Evolutionary conservation across 1,140 invertebrate genomes (phyloP), one percentile per base, ranked within the genome.

Genomic region (Camponotus floridanus): DNA sequence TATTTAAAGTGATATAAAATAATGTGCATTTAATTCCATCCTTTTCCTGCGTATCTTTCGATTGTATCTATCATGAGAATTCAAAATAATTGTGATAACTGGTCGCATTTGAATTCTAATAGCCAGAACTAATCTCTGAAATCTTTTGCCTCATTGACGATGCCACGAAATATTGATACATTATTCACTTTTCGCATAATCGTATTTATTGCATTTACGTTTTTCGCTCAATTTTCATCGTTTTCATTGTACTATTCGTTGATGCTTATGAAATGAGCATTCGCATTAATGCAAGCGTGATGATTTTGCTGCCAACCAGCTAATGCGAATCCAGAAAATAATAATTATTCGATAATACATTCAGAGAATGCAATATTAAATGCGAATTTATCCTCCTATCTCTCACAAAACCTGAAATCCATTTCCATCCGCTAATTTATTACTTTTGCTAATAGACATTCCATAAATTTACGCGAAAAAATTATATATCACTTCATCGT

Each of bases 271-370:
- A 78, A 6, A 81, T 68, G 79, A 78, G 11, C 61, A 61, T 33
- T 71, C 74, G 70, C 36, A 18, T 55, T 6, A 68, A 78, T 76
- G 84, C 87, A 73, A 86, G 73, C 74, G 88, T 62, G 59, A 68
- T 78, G 70, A 89, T 89, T 89, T 83, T 85, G 68, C 83, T 26
- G 51, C 51, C 45, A 62, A 71, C 59, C 73, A 78, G 78, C 88
- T 78, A 73, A 81, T 71, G 21, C 71, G 26, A 57, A 57, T 36
- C 48, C 36, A 80, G 87, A 83, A 88, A 88, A 86, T 89, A 89
- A 86, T 89, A 86, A 87, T 87, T 87, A 89, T 86, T 83, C 84
- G 61, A 59, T 61, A 71, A 62, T 31, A 71, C 26, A 55, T 81
- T 86, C 70, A 45, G 74, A 57, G 48, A 9, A 31, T 31, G 76